Conservation (phyloP, 2,888 invertebrate genomes). For the Argyresthia goedartella region DNA sequence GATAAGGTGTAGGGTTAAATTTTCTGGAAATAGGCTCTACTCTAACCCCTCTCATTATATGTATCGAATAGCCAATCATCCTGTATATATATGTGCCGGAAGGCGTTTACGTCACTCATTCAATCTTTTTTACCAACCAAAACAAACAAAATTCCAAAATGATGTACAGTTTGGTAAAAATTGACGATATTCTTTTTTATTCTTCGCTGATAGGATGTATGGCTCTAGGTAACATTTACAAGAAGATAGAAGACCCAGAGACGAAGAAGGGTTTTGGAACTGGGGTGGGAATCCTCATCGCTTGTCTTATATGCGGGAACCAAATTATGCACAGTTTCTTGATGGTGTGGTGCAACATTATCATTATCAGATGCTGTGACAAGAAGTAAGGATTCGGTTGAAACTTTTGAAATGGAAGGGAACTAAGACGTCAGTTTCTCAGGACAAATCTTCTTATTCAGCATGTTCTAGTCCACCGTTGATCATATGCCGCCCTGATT, state of each 20-base stretch:
- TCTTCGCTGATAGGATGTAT: constrained; percentile 55
- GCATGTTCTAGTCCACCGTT: too few relatives aligned
- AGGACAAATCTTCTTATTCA: too few relatives aligned
- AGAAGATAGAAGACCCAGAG: constrained; percentile 57
- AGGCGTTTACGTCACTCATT: too few relatives aligned
- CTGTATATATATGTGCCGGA: too few relatives aligned
- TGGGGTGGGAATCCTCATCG: constrained; percentile 68
- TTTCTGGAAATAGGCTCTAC: too few relatives aligned
- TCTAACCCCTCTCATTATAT: too few relatives aligned
- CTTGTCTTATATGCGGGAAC: constrained; percentile 71
- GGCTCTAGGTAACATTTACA: constrained; percentile 71
- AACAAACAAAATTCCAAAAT: not conserved
- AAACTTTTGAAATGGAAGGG: too few relatives aligned
- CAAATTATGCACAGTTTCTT: constrained; percentile 71
- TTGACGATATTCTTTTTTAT: constrained; percentile 30
- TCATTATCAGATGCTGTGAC: constrained; percentile 69
- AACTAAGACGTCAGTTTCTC: too few relatives aligned
- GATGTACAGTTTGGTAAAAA: constrained; percentile 15
- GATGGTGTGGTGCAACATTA: constrained; percentile 71
- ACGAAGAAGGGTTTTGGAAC: constrained; percentile 73
- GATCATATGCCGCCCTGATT: too few relatives aligned
- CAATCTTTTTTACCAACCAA: not conserved
- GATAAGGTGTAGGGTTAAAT: too few relatives aligned
- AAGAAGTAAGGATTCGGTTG: constrained; percentile 52
- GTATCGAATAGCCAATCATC: too few relatives aligned